Evolutionary conservation across 2,888 invertebrate species (phyloP), one percentile per base, ranked within the genome.

Genomic region (Automeris io): DNA sequence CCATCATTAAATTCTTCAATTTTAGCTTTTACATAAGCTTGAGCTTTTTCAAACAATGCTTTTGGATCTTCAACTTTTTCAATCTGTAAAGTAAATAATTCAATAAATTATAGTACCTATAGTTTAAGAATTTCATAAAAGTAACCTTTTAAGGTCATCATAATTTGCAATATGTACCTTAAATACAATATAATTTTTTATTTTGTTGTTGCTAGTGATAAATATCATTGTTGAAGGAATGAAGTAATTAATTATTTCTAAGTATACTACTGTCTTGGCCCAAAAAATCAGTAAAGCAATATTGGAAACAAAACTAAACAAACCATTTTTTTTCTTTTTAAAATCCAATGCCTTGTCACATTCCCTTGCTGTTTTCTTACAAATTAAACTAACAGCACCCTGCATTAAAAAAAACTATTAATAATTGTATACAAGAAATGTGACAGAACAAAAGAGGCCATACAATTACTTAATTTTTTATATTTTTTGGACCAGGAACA

Each of bases 21-120:
- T 80, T 94, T 91, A 45, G 89, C 88, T 48, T 95, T 93, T 13
- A 93, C 72, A 67, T 88, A 91, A 37, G 91, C 89, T 70, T 91
- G 91, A 29, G 93, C 70, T 72, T 91, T 92, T 46, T 92, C 90
- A 60, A 91, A 78, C 54, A 96, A 65, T 52, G 90, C 91, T 43
- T 85, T 76, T 2, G 96, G 97, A 53, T 96, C 93, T 76, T 96
- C 95, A 3, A 96, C 93, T 68, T 92, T 90, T 5, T 95, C 95
- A 47, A 96, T 88, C 95, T 96, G 77, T 40, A 86, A 81, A 47
- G 47, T 51, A 56, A 48, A 54, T 39, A 46, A 19, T 31, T 39
- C 35, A 31, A 11, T 29, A 31, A 39, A n/a, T n/a, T n/a, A n/a
- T n/a, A n/a, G n/a, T n/a, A n/a, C n/a, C n/a, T n/a, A n/a, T n/a